Evolutionary conservation across 2,797 vertebrate species (phyloP).

Genomic region (Schizothorax lantsangensis): DNA sequence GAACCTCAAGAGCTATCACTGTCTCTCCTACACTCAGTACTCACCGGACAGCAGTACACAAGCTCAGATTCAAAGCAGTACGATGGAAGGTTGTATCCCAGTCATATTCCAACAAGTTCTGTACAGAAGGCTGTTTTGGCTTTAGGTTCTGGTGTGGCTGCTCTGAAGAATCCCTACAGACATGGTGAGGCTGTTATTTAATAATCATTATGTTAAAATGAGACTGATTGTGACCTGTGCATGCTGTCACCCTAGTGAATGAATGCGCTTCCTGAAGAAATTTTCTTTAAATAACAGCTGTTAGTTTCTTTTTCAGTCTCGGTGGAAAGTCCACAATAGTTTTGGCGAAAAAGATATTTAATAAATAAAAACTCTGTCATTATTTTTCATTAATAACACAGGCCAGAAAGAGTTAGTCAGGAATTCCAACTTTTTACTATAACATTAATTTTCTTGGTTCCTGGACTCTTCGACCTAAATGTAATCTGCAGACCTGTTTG

Average conservation of each 20-base stretch:
- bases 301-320: constrained; percentile 9
- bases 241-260: neutral
- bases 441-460: neutral
- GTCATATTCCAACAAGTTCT: constrained; percentile 86
- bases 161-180: constrained; percentile 90
- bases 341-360: neutral
- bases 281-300: neutral
- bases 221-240: neutral
- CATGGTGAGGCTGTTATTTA: constrained; percentile 83
- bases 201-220: neutral
- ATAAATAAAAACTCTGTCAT: neutral
- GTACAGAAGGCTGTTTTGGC: constrained; percentile 90
- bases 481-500: neutral
- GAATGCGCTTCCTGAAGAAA: neutral
- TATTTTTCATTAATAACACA: neutral
- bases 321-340: constrained; percentile 8
- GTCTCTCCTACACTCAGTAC: constrained; percentile 49
- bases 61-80: constrained; percentile 31
- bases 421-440: neutral
- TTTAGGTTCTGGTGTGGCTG: constrained; percentile 85
- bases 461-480: neutral
- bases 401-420: neutral
- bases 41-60: constrained; percentile 58
- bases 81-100: constrained; percentile 80
- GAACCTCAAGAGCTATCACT: neutral